Base-by-base conservation (phyloP, 2,113 vertebrate genomes). In the Mastomys coucha region DNA sequence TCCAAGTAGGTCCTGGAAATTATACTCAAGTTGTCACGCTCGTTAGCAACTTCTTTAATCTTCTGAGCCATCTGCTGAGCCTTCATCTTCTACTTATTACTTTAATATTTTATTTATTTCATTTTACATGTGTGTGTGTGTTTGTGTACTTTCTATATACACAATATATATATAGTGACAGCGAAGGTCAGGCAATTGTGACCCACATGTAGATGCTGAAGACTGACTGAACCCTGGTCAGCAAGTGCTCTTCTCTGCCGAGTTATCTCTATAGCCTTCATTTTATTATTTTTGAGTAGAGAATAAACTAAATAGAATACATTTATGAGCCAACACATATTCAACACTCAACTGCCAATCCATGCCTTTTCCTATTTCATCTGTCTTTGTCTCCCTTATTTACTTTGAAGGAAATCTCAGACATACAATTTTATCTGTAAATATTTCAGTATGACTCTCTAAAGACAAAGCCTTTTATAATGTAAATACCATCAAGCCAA, bases 321-420 rank as follows among this genome's bases (percentile, higher is more conserved):
- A 78, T 67, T 76, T 91, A 53, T 60, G 31, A 93, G 56, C 10
- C 20, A 85, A 70, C 3, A 53, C 1, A 53, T 58, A 24, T 8
- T 60, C 24, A 82, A 4, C 22, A 39, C 56, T 39, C 56, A 88
- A 10, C 4, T 88, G 6, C 0, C 33, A 42, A 39, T 31, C 22
- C 1, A 33, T 1, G 12, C 5, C 8, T 17, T 56, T 42, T 76
- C 42, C 39, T 72, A 9, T 33, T 39, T 28, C 42, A 22, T 91
- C 33, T 84, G 8, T 1, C 13, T 75, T 76, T 90, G 26, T 88
- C 63, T 85, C 28, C 63, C 12, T 78, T 42, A 67, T 60, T 91
- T 72, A 72, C 69, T 82, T 81, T 58, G 33, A 91, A 97, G 51
- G 7, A 58, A 78, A 87, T 91, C 36, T 91, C 24, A 82, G 70